Percentiles rank a stretch among this genome's conserved stretches.
Evolutionary conservation across 2,113 vertebrate species (phyloP).

Genomic region (Bos javanicus): DNA sequence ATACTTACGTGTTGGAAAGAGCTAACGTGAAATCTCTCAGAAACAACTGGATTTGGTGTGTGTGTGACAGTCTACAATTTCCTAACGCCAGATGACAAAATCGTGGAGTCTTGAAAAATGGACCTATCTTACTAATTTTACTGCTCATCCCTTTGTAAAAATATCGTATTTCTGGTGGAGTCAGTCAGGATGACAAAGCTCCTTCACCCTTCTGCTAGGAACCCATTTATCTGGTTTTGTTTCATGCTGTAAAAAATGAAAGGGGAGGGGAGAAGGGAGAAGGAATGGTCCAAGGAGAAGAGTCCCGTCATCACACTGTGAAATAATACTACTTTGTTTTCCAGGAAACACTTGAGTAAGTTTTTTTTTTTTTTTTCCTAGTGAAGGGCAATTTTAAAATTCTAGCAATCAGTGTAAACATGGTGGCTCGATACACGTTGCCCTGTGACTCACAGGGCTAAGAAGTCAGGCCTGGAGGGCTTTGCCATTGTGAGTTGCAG

Average conservation of each 20-base stretch:
- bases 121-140: not conserved
- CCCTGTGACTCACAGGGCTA: not conserved
- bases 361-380: not conserved
- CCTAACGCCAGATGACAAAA: not conserved
- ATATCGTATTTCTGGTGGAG: not conserved
- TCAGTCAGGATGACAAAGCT: not conserved
- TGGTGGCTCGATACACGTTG: not conserved
- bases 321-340: not conserved
- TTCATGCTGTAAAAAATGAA: not conserved
- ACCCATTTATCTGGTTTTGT: not conserved
- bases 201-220: not conserved
- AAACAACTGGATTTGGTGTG: not conserved
- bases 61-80: not conserved
- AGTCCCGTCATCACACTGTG: not conserved
- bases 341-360: not conserved
- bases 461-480: conserved; percentile 49
- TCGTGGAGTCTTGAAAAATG: not conserved
- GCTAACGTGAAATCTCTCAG: not conserved
- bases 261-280: not conserved
- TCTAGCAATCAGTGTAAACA: conserved; percentile 33
- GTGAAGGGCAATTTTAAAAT: conserved; percentile 11
- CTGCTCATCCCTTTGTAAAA: not conserved
- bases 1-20: not conserved
- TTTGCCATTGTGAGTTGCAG: conserved; percentile 36
- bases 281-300: not conserved